Evolutionary conservation across 2,113 vertebrate species (phyloP).

Genomic region (Sphaerodactylus townsendi): DNA sequence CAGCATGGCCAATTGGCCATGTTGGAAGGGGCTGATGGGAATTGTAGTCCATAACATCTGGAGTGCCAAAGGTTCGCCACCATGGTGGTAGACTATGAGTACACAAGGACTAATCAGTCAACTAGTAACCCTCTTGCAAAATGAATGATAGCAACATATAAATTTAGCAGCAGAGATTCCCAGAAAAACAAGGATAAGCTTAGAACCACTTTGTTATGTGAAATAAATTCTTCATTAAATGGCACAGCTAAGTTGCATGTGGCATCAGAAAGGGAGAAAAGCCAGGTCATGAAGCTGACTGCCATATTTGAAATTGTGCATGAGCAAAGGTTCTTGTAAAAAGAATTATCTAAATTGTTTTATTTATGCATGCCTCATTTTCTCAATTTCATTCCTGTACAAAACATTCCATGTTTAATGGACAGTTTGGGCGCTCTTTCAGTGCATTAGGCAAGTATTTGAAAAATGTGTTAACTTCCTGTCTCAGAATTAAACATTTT

Average conservation of each 20-base stretch:
- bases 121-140: too few species aligned
- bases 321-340: background rate
- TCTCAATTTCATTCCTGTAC: background rate
- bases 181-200: background rate
- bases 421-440: rapidly evolving
- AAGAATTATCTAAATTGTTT: background rate
- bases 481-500: background rate
- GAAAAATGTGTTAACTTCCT: background rate
- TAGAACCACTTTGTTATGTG: slow-evolving; percentile 12
- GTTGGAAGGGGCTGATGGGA: too few species aligned
- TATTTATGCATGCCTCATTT: background rate
- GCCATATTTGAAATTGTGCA: slow-evolving; percentile 2
- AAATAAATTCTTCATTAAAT: background rate
- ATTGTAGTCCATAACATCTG: too few species aligned
- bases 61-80: too few species aligned
- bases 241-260: slow-evolving; percentile 5
- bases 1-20: too few species aligned
- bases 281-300: background rate
- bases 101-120: too few species aligned
- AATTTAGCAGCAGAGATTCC: too few species aligned
- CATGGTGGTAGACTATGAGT: too few species aligned
- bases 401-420: rapidly evolving
- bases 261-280: background rate
- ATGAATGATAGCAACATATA: too few species aligned
- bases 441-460: background rate